These are phyloP conservation scores for Ceyx cyanopectus DNA, from an alignment of 2,113 vertebrate genomes.

Conservation along the genomic window DNA sequence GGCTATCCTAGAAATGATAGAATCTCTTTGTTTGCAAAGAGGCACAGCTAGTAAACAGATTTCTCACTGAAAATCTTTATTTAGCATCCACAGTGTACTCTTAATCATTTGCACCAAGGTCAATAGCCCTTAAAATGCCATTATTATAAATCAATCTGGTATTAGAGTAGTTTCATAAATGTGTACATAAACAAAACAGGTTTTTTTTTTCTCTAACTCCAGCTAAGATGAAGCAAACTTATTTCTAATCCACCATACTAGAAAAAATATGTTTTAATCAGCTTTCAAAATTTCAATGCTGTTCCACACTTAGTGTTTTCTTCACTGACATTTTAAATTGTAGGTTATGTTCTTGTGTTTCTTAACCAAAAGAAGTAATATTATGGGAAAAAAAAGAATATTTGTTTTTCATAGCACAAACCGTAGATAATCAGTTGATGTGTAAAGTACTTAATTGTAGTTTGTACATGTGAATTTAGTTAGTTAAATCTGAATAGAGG, in stretches of 20 bases:
- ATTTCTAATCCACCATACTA: background rate
- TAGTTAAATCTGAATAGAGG: background rate
- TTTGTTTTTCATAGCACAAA: slow-evolving; percentile 5
- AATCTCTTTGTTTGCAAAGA: slow-evolving; percentile 4
- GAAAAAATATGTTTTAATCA: background rate
- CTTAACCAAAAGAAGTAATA: background rate
- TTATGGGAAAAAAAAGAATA: background rate
- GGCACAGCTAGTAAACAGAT: background rate
- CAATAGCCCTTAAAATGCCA: slow-evolving; percentile 5
- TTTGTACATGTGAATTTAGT: background rate
- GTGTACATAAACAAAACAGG: background rate
- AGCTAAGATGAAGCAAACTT: background rate
- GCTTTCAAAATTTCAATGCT: background rate
- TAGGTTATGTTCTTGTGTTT: background rate
- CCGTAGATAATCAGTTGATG: background rate
- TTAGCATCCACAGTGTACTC: background rate
- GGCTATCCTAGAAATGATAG: background rate
- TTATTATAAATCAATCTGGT: slow-evolving; percentile 37
- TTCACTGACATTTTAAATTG: background rate
- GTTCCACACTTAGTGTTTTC: background rate
- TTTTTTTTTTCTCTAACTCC: background rate
- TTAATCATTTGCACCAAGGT: slow-evolving; percentile 25
- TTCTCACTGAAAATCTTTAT: slow-evolving; percentile 38
- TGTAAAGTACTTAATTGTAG: background rate
- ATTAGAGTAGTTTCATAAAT: background rate